A percentile compares a stretch with the other conserved stretches of the same genome.
Evolutionary conservation across 2,888 invertebrate species (phyloP).

Genomic region (Drosophila suboccidentalis): DNA sequence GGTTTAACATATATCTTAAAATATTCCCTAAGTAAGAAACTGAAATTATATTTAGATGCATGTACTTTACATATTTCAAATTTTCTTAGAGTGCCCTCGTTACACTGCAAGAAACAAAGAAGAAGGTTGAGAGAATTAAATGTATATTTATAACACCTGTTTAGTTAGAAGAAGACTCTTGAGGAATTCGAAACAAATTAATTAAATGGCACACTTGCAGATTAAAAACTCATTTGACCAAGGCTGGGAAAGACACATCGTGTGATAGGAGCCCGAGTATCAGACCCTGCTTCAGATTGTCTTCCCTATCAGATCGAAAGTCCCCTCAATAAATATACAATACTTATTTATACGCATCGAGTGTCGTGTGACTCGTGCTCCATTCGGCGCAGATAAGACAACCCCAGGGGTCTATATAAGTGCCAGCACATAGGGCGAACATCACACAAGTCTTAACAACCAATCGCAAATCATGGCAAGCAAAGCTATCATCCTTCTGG

Average conservation of each 20-base stretch:
- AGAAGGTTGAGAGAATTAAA: neutral
- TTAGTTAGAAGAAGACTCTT: slow-evolving; percentile 1
- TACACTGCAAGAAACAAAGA: slow-evolving; percentile 10
- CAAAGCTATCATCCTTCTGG: slow-evolving; percentile 63
- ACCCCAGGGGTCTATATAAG: slow-evolving; percentile 50
- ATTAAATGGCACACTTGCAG: slow-evolving; percentile 59
- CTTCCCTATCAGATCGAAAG: slow-evolving; percentile 61
- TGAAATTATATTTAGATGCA: too few species aligned
- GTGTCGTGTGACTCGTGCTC: slow-evolving; percentile 30
- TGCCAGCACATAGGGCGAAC: neutral
- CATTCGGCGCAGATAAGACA: slow-evolving; percentile 52
- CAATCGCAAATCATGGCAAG: slow-evolving; percentile 63
- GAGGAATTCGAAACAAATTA: slow-evolving; percentile 57
- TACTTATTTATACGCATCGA: slow-evolving; percentile 15
- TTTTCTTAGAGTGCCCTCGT: neutral
- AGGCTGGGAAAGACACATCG: slow-evolving; percentile 23
- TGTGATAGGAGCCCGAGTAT: slow-evolving; percentile 30
- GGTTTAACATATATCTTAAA: too few species aligned
- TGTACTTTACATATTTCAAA: neutral
- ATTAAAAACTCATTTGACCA: slow-evolving; percentile 60
- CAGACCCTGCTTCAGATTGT: slow-evolving; percentile 51
- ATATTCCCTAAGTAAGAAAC: too few species aligned
- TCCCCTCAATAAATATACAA: slow-evolving; percentile 18
- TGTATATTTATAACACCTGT: slow-evolving; percentile 3
- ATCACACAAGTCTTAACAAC: slow-evolving; percentile 33